Conservation (phyloP, 1,140 invertebrate genomes). For the Drosophila arawakana region DNA sequence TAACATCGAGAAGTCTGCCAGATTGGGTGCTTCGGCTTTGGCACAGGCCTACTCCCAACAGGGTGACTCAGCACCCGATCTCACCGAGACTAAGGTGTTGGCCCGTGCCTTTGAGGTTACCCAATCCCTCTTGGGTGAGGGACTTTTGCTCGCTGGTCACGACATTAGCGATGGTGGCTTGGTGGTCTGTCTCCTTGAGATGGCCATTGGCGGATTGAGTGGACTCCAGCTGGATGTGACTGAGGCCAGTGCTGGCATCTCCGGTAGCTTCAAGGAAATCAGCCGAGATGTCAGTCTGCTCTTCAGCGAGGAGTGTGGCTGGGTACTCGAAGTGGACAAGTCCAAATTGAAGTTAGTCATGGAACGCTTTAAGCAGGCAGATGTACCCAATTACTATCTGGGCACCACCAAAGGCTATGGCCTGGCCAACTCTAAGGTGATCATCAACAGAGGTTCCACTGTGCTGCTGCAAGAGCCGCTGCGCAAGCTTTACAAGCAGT, state of each 20-base stretch:
- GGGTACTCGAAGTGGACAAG: slow-evolving; percentile 92
- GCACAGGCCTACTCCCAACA: slow-evolving; percentile 96
- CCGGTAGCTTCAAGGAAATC: slow-evolving; percentile 24
- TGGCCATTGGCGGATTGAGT: slow-evolving; percentile 96
- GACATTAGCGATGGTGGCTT: slow-evolving; percentile 98
- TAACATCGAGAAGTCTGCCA: slow-evolving; percentile 87
- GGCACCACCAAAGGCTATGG: slow-evolving; percentile 89
- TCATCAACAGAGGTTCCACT: slow-evolving; percentile 87
- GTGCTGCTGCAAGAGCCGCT: slow-evolving; percentile 88
- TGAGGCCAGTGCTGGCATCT: slow-evolving; percentile 31
- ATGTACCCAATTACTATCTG: slow-evolving; percentile 89
- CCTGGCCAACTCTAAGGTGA: slow-evolving; percentile 87
- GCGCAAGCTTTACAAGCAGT: slow-evolving; percentile 89
- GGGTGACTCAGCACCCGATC: slow-evolving; percentile 92
- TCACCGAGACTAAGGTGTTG: slow-evolving; percentile 89
- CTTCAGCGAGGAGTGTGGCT: slow-evolving; percentile 96
- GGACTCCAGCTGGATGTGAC: slow-evolving; percentile 90
- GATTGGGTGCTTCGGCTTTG: slow-evolving; percentile 95
- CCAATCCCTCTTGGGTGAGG: slow-evolving; percentile 92
- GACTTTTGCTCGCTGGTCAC: slow-evolving; percentile 93
- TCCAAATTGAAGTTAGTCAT: slow-evolving; percentile 87
- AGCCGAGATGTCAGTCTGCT: slow-evolving; percentile 88
- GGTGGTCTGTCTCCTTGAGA: slow-evolving; percentile 95
- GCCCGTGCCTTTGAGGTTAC: slow-evolving; percentile 92
- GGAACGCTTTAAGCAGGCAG: slow-evolving; percentile 86